Base-by-base conservation (phyloP, 2,888 invertebrate genomes). In the Torymus tubicola region DNA sequence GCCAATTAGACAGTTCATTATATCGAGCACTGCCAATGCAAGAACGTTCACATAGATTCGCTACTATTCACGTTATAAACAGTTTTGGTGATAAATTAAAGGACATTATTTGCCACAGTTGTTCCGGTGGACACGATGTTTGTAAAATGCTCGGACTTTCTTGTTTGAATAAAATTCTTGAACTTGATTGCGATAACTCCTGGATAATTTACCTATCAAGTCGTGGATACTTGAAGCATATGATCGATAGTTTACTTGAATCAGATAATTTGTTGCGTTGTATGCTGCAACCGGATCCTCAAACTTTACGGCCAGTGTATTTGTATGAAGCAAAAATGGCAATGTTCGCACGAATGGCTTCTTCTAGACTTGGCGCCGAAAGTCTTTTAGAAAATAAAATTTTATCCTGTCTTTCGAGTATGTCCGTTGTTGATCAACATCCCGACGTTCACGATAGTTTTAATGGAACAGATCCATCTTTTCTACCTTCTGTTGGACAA, bases 261-360 rank as follows among this genome's bases (percentile, higher is more conserved):
- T 95, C 96, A 55, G 96, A 97, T 87, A 93, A 93, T 65, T 93
- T 94, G 21, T 90, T 97, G 21, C 91, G 92, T 74, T 92, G 92
- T 3, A 93, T 95, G n/a, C 87, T 96, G 64, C 94, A 94, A 85
- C 93, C 93, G 14, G 93, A 92, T 83, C 94, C 95, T 0, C 93
- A 93, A 69, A 94, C 94, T 2, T 92, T 97, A 63, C 93, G 95
- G 77, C 94, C 95, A 0, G 91, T 98, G 0, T 98, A 96, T 91
- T 93, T 97, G 16, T 98, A 96, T 91, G 96, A 97, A 90, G 95
- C 97, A 0, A 96, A 96, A 92, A 95, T 98, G 95, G 94, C 96
- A 57, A 93, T 96, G 84, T 92, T 97, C 18, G 92, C 94, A 72
- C 93, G 95, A 87, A 92, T 96, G 85, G 95, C 96, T 0, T 93